These are phyloP conservation scores for Taeniopygia guttata DNA, from an alignment of 2,797 vertebrate genomes.

Conservation along the genomic window DNA sequence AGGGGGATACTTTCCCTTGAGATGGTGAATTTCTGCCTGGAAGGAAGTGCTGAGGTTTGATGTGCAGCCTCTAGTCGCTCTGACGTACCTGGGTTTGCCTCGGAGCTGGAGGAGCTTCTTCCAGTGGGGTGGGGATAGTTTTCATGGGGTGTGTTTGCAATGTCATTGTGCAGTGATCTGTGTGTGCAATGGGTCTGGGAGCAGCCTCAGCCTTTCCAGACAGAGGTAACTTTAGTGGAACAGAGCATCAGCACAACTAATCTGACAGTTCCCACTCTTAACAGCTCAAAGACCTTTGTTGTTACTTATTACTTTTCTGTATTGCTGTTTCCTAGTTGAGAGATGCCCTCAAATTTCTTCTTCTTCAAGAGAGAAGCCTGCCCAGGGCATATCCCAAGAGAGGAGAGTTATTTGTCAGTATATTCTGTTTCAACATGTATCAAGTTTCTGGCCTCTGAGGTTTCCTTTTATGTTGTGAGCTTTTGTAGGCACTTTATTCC, in stretches of 20 bases:
- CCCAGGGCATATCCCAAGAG: background rate
- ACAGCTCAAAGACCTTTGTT: background rate
- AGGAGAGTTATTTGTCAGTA: background rate
- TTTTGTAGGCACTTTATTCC: background rate
- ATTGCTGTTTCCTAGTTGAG: background rate
- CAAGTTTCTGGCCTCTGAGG: background rate
- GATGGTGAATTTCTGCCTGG: background rate
- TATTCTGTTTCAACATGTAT: background rate
- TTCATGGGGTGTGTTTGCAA: background rate
- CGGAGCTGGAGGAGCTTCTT: background rate
- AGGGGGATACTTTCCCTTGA: accelerated
- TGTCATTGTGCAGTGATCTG: background rate
- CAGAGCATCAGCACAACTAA: background rate
- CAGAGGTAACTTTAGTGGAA: accelerated
- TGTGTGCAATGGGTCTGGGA: background rate
- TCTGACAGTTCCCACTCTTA: background rate
- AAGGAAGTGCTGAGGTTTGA: accelerated
- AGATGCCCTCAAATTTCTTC: background rate
- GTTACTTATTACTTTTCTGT: background rate
- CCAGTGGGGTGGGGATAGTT: background rate
- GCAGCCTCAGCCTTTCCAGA: background rate
- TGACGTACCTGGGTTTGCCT: background rate
- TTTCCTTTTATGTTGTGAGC: background rate
- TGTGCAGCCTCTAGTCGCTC: background rate
- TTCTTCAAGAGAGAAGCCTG: background rate